phyloP scores from a whole-genome alignment of 2,113 vertebrate genomes.

The Albula goreensis region DNA sequence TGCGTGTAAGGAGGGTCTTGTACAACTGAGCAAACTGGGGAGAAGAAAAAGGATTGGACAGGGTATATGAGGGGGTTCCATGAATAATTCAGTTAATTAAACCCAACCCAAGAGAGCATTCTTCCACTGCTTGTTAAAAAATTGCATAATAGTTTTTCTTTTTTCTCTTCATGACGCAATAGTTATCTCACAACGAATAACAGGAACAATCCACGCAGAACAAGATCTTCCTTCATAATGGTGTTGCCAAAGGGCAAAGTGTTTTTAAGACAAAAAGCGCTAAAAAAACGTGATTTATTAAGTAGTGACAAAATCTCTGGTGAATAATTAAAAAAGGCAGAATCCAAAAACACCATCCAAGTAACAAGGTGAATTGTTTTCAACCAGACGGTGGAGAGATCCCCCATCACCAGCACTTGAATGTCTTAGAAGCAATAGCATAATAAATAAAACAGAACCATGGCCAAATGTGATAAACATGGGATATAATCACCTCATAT shows the following conservation, averaged over 20 bases:
- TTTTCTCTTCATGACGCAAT: neutral
- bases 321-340: neutral
- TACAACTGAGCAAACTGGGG: neutral
- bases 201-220: neutral
- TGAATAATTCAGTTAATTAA: slow-evolving; percentile 6
- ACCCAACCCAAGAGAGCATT: neutral
- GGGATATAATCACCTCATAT: neutral
- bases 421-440: neutral
- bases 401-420: too few species aligned
- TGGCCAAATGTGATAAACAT: neutral
- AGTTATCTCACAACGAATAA: neutral
- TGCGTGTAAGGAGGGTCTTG: neutral
- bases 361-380: neutral
- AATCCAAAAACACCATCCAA: neutral
- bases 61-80: neutral
- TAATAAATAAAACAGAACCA: neutral
- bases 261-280: neutral
- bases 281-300: too few species aligned
- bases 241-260: neutral
- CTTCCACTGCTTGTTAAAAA: neutral
- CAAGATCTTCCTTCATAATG: neutral
- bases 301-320: too few species aligned
- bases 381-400: neutral
- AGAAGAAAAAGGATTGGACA: neutral
- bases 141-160: neutral